Conservation (phyloP, 1,140 invertebrate species). For the Agrypnia vestita region DNA sequence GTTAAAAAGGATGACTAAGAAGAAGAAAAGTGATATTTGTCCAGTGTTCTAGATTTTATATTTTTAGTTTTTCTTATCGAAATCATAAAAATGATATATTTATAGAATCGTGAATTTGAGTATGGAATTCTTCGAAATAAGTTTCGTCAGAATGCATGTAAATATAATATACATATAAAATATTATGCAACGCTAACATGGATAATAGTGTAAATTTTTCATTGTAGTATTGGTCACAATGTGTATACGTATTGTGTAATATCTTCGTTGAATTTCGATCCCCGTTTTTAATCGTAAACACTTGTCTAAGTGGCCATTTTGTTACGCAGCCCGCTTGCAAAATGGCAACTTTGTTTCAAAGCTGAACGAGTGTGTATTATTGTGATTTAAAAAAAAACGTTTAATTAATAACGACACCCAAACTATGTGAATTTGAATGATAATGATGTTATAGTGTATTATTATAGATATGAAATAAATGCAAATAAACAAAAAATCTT, state of each 20-base stretch:
- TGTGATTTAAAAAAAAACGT: slow-evolving; percentile 17
- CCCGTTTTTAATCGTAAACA: neutral
- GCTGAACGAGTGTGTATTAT: neutral
- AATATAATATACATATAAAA: slow-evolving; percentile 15
- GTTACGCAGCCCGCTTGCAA: neutral
- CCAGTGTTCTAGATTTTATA: too few species aligned
- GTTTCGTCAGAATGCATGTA: neutral
- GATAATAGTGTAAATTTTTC: neutral
- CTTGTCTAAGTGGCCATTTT: neutral
- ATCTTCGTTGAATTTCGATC: slow-evolving; percentile 15
- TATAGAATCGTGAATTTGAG: too few species aligned
- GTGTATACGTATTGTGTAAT: slow-evolving; percentile 31
- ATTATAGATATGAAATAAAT: too few species aligned
- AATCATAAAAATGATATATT: too few species aligned
- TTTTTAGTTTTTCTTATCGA: too few species aligned
- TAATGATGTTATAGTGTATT: too few species aligned
- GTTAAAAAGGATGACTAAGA: too few species aligned
- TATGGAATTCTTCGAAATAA: slow-evolving; percentile 13
- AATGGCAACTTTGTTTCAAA: neutral
- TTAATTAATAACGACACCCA: neutral
- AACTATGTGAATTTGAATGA: neutral
- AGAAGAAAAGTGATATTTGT: too few species aligned
- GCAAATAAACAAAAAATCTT: too few species aligned
- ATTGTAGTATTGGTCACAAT: neutral
- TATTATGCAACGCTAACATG: slow-evolving; percentile 15